Evolutionary conservation across 2,113 vertebrate genomes (phyloP).

Genomic region (Lethenteron reissneri): DNA sequence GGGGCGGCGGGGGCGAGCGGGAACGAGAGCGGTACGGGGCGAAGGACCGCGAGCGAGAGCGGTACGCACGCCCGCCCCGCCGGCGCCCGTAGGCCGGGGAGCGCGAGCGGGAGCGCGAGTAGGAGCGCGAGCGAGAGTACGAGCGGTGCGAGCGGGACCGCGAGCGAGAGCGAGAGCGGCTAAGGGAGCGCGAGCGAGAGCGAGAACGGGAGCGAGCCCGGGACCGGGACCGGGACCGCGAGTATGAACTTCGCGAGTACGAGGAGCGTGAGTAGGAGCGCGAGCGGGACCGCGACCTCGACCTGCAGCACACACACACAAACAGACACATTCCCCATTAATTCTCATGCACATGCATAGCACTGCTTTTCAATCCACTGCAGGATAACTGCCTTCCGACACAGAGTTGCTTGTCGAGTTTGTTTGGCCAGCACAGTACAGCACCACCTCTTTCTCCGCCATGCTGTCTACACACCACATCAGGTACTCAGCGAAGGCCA

Average conservation of each 20-base stretch:
- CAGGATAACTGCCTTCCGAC: no score
- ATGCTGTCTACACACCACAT: no score
- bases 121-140: constrained; percentile 43
- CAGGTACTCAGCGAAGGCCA: no score
- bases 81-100: constrained; percentile 40
- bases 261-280: constrained; percentile 48
- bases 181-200: constrained; percentile 58
- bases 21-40: constrained; percentile 26
- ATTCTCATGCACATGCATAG: background rate
- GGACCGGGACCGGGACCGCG: constrained; percentile 47
- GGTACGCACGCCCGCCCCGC: constrained; percentile 1
- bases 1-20: constrained; percentile 22
- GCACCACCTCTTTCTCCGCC: no score
- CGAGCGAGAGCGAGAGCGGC: constrained; percentile 52
- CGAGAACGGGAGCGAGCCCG: constrained; percentile 63
- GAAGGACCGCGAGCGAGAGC: background rate
- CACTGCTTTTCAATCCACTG: no score
- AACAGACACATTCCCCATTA: background rate
- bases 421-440: no score
- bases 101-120: constrained; percentile 53
- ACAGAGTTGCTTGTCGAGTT: no score
- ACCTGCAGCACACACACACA: constrained; percentile 25
- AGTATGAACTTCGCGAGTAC: constrained; percentile 37
- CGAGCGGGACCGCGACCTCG: constrained; percentile 59
- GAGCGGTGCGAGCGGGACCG: constrained; percentile 47